Base-by-base conservation (phyloP, 1,140 invertebrate species). In the Ips nitidus region DNA sequence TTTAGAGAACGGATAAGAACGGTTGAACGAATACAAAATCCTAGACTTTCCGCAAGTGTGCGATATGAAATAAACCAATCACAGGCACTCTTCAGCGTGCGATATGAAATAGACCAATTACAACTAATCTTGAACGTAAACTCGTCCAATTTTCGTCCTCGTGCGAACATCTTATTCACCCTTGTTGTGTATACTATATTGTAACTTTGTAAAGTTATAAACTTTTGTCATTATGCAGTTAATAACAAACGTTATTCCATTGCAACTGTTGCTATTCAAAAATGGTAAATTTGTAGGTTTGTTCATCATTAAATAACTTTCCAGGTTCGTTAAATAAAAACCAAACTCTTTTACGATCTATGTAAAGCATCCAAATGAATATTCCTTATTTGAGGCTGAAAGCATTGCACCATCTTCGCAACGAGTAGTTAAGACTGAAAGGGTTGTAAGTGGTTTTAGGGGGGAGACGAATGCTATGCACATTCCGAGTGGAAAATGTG, bases 401-500 rank as follows among this genome's bases (percentile, higher is more conserved):
- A 56, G 52, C 63, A 43, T 66, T 66, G 63, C 63, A 66, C 52
- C 71, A 69, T 78, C 76, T 78, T 78, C 74, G 71, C 74, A 75
- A 74, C 74, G 71, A 71, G 71, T 73, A 78, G 75, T 76, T 77
- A 78, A 78, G 77, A 78, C 76, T 74, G 77, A 70, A 78, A 78
- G 77, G 77, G 77, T 76, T 78, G 77, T 78, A 76, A 78, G 75
- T 78, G 77, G 73, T 78, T 75, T 75, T 73, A 58, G 52, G 57
- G 57, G 22, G 37, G 64, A 59, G 50, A 55, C 71, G 60, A 43
- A 38, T 47, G 7, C 8, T 7, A 36, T 41, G 57, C 47, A 61
- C 71, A 78, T 75, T 74, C 75, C 71, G 75, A 78, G 76, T 79
- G 76, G 78, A 79, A 79, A 79, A 79, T 79, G 78, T 79, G 76